phyloP scores from a whole-genome alignment of 2,797 vertebrate species.

The Leptoclinus maculatus region DNA sequence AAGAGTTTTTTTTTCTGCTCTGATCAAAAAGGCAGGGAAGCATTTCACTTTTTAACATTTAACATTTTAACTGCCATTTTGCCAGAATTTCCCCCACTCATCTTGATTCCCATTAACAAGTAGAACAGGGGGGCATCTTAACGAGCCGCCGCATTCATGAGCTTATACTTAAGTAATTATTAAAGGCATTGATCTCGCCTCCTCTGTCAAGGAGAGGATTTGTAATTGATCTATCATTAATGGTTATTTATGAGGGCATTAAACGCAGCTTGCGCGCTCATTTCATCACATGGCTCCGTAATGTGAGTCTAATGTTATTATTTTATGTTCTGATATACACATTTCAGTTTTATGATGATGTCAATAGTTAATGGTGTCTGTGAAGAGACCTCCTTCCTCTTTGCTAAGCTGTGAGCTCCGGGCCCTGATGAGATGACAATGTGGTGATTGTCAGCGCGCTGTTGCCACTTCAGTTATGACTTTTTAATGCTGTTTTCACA shows the following conservation, averaged over 20 bases:
- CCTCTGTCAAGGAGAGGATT: slow-evolving; percentile 4
- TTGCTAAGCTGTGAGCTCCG: slow-evolving; percentile 50
- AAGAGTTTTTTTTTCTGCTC: slow-evolving; percentile 27
- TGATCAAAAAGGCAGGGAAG: slow-evolving; percentile 40
- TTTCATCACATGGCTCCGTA: slow-evolving; percentile 32
- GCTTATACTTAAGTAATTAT: slow-evolving; percentile 32
- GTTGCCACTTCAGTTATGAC: slow-evolving; percentile 69
- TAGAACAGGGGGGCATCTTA: slow-evolving; percentile 27
- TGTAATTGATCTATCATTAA: slow-evolving; percentile 43
- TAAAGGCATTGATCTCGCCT: slow-evolving; percentile 29
- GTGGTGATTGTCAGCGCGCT: slow-evolving; percentile 62
- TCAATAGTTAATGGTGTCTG: slow-evolving; percentile 71
- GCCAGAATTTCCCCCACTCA: slow-evolving; percentile 10
- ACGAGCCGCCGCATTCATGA: slow-evolving; percentile 50
- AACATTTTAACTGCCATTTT: slow-evolving; percentile 31
- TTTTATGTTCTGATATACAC: slow-evolving; percentile 47
- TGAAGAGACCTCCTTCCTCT: slow-evolving; percentile 57
- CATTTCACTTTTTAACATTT: too few species aligned
- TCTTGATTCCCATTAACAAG: slow-evolving; percentile 31
- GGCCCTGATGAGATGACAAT: slow-evolving; percentile 62
- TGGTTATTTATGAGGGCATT: slow-evolving; percentile 50
- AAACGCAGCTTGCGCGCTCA: slow-evolving; percentile 30
- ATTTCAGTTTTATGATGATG: slow-evolving; percentile 55
- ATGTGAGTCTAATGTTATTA: slow-evolving; percentile 36
- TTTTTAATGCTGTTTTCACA: slow-evolving; percentile 77